phyloP scores from a whole-genome alignment of 2,797 vertebrate genomes.

The Enteromius paludinosus region DNA sequence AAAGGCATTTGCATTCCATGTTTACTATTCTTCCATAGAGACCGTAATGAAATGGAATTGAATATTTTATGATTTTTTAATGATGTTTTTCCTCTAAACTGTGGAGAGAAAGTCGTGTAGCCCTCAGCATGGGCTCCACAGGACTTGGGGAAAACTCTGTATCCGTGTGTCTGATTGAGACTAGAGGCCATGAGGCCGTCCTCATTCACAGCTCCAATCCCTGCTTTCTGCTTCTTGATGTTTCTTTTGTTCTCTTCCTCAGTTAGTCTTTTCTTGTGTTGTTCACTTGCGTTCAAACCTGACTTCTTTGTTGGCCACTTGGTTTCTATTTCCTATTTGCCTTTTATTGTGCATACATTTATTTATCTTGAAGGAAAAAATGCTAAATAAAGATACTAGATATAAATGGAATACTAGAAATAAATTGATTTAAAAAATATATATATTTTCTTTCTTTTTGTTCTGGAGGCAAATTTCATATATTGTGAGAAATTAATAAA shows the following conservation, averaged over 20 bases:
- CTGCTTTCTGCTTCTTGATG: not conserved
- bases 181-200: conserved; percentile 39
- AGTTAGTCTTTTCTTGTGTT: conserved; percentile 18
- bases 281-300: not conserved
- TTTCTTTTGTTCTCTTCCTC: not conserved
- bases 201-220: not conserved
- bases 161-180: conserved; percentile 35
- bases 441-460: too few relatives aligned
- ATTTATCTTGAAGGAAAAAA: not conserved
- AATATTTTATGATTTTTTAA: conserved; percentile 69
- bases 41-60: conserved; percentile 63
- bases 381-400: too few relatives aligned
- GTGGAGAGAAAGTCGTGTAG: conserved; percentile 52
- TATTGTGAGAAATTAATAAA: too few relatives aligned
- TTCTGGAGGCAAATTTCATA: too few relatives aligned
- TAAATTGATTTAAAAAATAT: too few relatives aligned
- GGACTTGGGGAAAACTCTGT: conserved; percentile 51
- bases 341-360: too few relatives aligned
- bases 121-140: conserved; percentile 46
- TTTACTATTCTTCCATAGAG: conserved; percentile 62
- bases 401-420: too few relatives aligned
- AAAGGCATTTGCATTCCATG: conserved; percentile 55
- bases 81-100: conserved; percentile 65
- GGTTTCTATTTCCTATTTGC: conserved; percentile 7
- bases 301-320: conserved; percentile 10